Conservation (phyloP, 2,113 vertebrate species). For the Tychaedon coryphoeus region DNA sequence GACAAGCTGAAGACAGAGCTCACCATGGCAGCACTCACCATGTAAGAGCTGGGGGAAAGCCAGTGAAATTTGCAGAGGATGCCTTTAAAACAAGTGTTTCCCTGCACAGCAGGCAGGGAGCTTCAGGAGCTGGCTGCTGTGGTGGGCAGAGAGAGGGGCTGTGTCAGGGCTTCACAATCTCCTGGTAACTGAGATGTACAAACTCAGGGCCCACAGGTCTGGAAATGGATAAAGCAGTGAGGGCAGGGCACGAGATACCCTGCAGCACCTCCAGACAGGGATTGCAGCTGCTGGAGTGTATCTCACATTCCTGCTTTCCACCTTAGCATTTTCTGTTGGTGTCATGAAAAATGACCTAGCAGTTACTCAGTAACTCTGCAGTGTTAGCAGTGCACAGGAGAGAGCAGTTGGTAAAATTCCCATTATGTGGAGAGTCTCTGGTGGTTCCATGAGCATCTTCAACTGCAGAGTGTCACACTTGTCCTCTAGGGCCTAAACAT, state of each 20-base stretch:
- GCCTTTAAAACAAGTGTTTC: not conserved
- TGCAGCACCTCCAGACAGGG: fast-evolving
- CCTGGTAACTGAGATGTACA: not conserved
- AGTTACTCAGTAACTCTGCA: not conserved
- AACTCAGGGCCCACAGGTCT: fast-evolving
- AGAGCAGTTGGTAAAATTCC: not conserved
- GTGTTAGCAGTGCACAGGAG: not conserved
- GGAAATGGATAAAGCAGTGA: not conserved
- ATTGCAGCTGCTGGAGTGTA: not conserved
- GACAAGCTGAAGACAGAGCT: not conserved
- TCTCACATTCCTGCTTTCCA: not conserved
- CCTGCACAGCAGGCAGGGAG: not conserved
- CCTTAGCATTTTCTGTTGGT: not conserved
- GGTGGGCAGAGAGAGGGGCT: fast-evolving
- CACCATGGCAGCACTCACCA: not conserved
- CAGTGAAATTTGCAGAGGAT: not conserved
- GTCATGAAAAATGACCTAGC: not conserved
- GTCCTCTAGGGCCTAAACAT: not conserved
- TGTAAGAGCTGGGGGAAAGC: not conserved
- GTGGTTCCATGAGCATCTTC: not conserved
- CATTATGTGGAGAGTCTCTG: not conserved
- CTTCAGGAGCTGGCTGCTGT: not conserved
- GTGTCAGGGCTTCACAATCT: fast-evolving
- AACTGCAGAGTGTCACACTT: not conserved
- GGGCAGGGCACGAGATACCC: not conserved